phyloP scores from a whole-genome alignment of 2,888 invertebrate genomes.

The Eurytoma californica region DNA sequence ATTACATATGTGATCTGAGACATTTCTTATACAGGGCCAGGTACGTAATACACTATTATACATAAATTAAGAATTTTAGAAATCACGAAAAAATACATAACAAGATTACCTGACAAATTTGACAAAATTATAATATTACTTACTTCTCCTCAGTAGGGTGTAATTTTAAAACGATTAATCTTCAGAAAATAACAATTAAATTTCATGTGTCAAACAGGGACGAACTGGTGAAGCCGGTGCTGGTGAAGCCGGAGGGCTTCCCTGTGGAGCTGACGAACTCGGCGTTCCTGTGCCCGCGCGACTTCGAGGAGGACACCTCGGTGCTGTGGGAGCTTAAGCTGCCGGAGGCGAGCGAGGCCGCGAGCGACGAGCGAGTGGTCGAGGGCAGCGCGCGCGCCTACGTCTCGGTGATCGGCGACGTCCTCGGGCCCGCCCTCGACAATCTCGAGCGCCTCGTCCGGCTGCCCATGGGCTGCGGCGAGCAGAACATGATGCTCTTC shows the following conservation, averaged over 20 bases:
- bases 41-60: too few relatives aligned
- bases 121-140: too few relatives aligned
- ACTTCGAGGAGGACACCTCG: constrained; percentile 72
- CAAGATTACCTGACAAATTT: too few relatives aligned
- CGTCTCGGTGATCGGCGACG: constrained; percentile 80
- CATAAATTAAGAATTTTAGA: too few relatives aligned
- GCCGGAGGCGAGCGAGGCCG: constrained; percentile 65
- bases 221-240: constrained; percentile 79
- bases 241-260: constrained; percentile 84
- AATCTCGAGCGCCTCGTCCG: constrained; percentile 82
- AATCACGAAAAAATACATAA: too few relatives aligned
- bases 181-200: too few relatives aligned
- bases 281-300: constrained; percentile 81
- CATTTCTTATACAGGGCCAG: too few relatives aligned
- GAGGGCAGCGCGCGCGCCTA: constrained; percentile 81
- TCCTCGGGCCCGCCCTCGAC: constrained; percentile 81
- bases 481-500: constrained; percentile 87
- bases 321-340: constrained; percentile 75
- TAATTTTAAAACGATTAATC: too few relatives aligned
- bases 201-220: constrained; percentile 78
- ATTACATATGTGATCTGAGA: too few relatives aligned
- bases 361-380: constrained; percentile 73
- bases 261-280: constrained; percentile 81
- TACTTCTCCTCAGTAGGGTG: too few relatives aligned
- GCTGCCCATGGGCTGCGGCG: constrained; percentile 87